Conservation (phyloP, 2,113 vertebrate genomes). For the Hiodon alosoides region DNA sequence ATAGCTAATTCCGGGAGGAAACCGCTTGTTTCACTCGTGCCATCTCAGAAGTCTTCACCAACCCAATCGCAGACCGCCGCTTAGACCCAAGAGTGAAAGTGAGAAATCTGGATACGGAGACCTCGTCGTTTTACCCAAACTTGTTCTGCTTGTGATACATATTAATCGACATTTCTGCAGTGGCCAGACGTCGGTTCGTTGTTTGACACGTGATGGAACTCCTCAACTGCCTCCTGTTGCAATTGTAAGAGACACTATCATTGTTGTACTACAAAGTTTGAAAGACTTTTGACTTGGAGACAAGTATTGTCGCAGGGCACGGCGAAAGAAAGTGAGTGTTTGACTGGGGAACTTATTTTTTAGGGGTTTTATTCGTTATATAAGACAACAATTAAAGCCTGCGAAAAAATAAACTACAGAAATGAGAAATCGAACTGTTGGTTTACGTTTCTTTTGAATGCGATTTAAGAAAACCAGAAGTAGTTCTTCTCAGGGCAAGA, state of each 20-base stretch:
- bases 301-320: neutral
- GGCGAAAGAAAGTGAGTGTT: neutral
- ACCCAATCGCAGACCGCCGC: neutral
- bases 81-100: neutral
- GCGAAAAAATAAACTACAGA: neutral
- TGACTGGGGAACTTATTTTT: neutral
- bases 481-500: neutral
- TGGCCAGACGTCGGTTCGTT: neutral
- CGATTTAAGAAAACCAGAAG: neutral
- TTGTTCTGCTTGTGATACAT: neutral
- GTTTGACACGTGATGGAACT: neutral
- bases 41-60: neutral
- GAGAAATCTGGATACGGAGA: neutral
- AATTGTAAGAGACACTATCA: no score
- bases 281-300: neutral
- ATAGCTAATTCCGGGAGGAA: slow-evolving; percentile 4
- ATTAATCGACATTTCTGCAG: neutral
- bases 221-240: neutral
- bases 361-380: no score
- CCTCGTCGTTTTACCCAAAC: neutral
- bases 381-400: no score
- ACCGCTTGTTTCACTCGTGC: neutral
- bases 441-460: neutral
- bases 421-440: neutral
- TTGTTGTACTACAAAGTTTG: neutral